A percentile compares a stretch with the other conserved stretches of the same genome.
Conservation (phyloP, 2,888 invertebrate genomes). For the Empis livida region DNA sequence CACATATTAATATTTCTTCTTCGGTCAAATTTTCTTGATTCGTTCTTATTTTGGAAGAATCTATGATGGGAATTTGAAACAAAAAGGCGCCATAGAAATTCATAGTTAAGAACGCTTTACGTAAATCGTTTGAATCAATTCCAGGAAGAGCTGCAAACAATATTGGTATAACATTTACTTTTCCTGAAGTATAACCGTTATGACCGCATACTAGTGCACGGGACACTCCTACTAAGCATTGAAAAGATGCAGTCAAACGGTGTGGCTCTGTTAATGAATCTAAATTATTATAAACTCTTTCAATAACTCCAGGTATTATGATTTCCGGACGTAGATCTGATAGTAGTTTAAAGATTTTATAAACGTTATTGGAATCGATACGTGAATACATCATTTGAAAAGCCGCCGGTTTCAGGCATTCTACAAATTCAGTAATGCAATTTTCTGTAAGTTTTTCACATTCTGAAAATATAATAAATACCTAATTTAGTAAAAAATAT, state of each 20-base stretch:
- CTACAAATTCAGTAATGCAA: slow-evolving; percentile 71
- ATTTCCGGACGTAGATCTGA: slow-evolving; percentile 68
- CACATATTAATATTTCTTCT: slow-evolving; percentile 61
- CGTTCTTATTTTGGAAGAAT: slow-evolving; percentile 65
- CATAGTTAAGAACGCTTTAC: slow-evolving; percentile 60
- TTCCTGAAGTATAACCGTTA: slow-evolving; percentile 57
- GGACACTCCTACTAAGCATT: slow-evolving; percentile 55
- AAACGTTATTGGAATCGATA: slow-evolving; percentile 48
- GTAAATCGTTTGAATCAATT: slow-evolving; percentile 78
- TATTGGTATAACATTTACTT: slow-evolving; percentile 67
- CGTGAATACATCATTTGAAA: slow-evolving; percentile 70
- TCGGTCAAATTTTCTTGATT: slow-evolving; percentile 58
- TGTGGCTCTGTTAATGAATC: slow-evolving; percentile 85
- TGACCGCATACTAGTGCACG: slow-evolving; percentile 43
- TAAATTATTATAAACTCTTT: slow-evolving; percentile 64
- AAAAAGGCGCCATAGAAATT: slow-evolving; percentile 65
- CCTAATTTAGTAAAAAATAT: no score
- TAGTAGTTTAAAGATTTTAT: slow-evolving; percentile 57
- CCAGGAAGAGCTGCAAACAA: slow-evolving; percentile 72
- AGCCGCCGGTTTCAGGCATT: slow-evolving; percentile 57
- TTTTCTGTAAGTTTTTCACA: slow-evolving; percentile 59
- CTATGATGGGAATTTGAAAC: slow-evolving; percentile 68
- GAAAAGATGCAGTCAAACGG: slow-evolving; percentile 58
- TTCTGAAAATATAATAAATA: slow-evolving; percentile 45
- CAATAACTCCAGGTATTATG: slow-evolving; percentile 70